Conservation (phyloP, 2,113 vertebrate species). For the Psittacula cyanocephala region DNA sequence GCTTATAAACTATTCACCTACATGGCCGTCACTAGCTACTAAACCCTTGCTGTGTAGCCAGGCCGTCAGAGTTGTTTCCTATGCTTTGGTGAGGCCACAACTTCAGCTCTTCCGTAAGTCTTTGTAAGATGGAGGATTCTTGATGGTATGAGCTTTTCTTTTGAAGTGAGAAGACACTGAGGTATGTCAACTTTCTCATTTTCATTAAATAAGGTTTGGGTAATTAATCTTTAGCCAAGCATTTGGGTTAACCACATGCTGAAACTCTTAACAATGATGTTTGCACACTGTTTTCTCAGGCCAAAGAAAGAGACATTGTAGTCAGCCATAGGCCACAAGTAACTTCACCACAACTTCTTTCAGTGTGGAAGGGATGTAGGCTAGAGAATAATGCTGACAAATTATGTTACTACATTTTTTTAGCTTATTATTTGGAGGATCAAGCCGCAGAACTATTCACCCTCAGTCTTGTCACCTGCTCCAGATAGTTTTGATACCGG, state of each 20-base stretch:
- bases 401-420: not conserved
- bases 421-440: not conserved
- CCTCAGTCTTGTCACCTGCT: not conserved
- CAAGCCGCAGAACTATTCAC: not conserved
- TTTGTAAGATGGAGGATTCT: not conserved
- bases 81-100: not conserved
- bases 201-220: not conserved
- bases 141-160: not conserved
- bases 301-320: not conserved
- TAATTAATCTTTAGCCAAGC: not conserved
- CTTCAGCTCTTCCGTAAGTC: not conserved
- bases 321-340: not conserved
- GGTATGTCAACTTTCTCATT: not conserved
- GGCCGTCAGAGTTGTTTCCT: not conserved
- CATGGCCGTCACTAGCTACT: rapidly evolving
- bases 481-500: not conserved
- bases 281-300: not conserved
- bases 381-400: not conserved
- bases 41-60: not conserved
- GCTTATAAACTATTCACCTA: not conserved
- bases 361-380: not conserved
- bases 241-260: not conserved
- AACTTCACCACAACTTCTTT: not conserved
- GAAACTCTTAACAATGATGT: not conserved
- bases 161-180: not conserved